phyloP scores from a whole-genome alignment of 1,140 invertebrate species.

The Hydropsyche tenuis region DNA sequence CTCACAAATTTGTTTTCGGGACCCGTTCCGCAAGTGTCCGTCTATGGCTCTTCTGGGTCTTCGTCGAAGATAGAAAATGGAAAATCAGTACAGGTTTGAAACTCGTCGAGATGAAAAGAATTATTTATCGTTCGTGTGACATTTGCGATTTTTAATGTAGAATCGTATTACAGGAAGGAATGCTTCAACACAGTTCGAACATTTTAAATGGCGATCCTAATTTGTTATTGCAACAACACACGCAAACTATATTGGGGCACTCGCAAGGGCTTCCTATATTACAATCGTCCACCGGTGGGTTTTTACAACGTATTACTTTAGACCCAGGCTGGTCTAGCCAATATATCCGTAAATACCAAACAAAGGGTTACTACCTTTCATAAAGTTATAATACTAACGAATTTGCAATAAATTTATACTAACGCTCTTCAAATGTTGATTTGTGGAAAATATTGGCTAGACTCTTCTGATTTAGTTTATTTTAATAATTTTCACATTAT shows the following conservation, averaged over 20 bases:
- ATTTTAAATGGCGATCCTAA: constrained; percentile 59
- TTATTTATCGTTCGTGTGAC: not conserved
- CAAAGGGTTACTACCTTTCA: not conserved
- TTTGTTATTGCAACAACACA: constrained; percentile 36
- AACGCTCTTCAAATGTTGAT: not conserved
- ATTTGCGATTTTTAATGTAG: not conserved
- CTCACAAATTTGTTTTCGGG: constrained; percentile 70
- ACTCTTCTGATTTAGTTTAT: not conserved
- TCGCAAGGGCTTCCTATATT: constrained; percentile 53
- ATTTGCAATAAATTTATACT: not conserved
- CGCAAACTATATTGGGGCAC: constrained; percentile 46
- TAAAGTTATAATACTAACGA: no score
- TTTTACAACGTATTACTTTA: constrained; percentile 37
- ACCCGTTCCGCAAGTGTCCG: constrained; percentile 69
- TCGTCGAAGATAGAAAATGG: constrained; percentile 63
- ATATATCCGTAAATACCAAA: constrained; percentile 48
- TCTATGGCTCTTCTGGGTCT: constrained; percentile 64
- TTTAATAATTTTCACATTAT: not conserved
- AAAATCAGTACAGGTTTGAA: constrained; percentile 64
- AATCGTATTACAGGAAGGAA: constrained; percentile 54
- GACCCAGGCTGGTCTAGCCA: constrained; percentile 54
- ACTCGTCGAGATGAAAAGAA: no score
- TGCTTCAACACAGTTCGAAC: constrained; percentile 58
- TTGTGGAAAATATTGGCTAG: not conserved
- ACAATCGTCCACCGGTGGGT: constrained; percentile 54